A percentile compares a stretch with the other conserved stretches of the same genome.
These are phyloP conservation scores for Rhinophrynus dorsalis DNA, from an alignment of 2,797 vertebrate genomes.

Conservation along the genomic window DNA sequence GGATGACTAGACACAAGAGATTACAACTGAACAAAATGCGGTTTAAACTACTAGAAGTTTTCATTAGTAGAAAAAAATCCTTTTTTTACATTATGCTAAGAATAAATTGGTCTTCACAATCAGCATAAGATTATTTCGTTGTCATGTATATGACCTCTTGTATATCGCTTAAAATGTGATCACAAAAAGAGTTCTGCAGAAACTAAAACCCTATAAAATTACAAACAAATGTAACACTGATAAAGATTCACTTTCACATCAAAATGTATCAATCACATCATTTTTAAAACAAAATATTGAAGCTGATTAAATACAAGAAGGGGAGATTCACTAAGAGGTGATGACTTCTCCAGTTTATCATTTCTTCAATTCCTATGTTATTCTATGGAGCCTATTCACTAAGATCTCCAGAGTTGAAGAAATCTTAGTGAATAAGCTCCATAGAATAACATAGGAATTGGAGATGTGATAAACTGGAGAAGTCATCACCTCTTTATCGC, in stretches of 20 bases:
- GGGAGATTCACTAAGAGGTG: too few relatives aligned
- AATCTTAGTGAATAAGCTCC: too few relatives aligned
- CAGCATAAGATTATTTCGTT: background rate
- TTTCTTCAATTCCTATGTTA: too few relatives aligned
- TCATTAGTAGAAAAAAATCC: slow-evolving; percentile 7
- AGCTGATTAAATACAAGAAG: too few relatives aligned
- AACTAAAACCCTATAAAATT: background rate
- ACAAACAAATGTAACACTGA: background rate
- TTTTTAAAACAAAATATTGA: too few relatives aligned
- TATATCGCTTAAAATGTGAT: background rate
- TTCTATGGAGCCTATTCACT: too few relatives aligned
- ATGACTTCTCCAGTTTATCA: too few relatives aligned
- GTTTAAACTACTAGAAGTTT: slow-evolving; percentile 27
- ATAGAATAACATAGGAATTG: too few relatives aligned
- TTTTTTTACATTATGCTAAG: background rate
- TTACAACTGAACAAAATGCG: slow-evolving; percentile 31
- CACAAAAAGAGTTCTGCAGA: background rate
- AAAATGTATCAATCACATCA: background rate
- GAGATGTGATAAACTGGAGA: too few relatives aligned
- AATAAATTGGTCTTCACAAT: background rate
- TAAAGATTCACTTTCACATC: background rate
- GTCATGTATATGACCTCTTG: background rate
- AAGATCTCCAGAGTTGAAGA: too few relatives aligned
- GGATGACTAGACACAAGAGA: slow-evolving; percentile 23
- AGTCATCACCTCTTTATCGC: too few relatives aligned